Evolutionary conservation across 2,797 vertebrate genomes (phyloP), one percentile per base, ranked within the genome.

Genomic region (Acanthurus leucopareius): DNA sequence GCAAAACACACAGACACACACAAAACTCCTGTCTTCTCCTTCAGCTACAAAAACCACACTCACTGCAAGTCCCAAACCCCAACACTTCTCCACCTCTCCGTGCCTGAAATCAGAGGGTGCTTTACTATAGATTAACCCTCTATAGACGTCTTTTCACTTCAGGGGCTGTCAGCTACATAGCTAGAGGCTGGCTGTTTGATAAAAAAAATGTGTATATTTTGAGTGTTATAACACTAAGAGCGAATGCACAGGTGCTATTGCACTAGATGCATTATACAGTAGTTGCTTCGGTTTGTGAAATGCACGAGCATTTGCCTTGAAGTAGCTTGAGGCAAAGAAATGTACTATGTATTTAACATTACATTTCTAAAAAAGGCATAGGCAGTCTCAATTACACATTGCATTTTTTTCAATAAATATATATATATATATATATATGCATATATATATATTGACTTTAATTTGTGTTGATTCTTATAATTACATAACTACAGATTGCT

Each of bases 101-200:
- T 93, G 87, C 90, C 93, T 92, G 88, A 86, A 59, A 94, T 95
- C 94, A 95, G 94, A 93, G 94, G 95, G 93, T 96, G 94, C 89
- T 85, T 85, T 62, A 93, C 95, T 95, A 95, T 96, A 95, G 95
- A 95, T 89, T 79, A 88, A 88, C 90, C 86, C 90, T 95, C 94
- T 95, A 95, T 95, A 95, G 95, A 95, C 80, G 93, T 95, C 92
- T 95, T 96, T 96, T 95, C 95, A 95, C 95, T 94, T 85, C 91
- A 91, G 93, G 87, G 72, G 20, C 67, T 72, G 67, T 86, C 78
- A 81, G 68, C 66, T 73, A 60, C 72, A 56, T 62, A 68, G 40
- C 58, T 35, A 42, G 5, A 67, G 53, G 35, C 82, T 73, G 53
- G 59, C 75, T 58, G 57, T 51, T 54, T 69, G 15, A 70, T 70